Conservation (phyloP, 1,140 invertebrate species). For the Theocolax elegans region DNA sequence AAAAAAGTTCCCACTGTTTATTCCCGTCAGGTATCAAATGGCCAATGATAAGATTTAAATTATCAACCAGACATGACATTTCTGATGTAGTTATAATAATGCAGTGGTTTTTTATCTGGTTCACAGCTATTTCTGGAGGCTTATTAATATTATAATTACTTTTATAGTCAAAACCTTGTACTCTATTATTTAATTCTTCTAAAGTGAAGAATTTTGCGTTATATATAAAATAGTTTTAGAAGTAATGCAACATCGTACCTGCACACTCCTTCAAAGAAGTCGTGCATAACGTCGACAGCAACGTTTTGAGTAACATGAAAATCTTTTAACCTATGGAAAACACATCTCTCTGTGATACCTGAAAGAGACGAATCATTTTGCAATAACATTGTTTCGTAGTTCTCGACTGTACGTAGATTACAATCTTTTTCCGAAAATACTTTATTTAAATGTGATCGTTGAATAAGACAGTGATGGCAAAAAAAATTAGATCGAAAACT, state of each 20-base stretch:
- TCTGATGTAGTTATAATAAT: conserved; percentile 11
- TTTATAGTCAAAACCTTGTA: not conserved
- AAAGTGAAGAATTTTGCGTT: not conserved
- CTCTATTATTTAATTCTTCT: not conserved
- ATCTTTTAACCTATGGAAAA: conserved; percentile 13
- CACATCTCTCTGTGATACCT: conserved; percentile 29
- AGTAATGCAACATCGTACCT: conserved; percentile 28
- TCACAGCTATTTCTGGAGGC: not conserved
- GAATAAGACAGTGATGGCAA: conserved; percentile 37
- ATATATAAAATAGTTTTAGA: conserved; percentile 31
- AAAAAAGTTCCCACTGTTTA: conserved; percentile 5
- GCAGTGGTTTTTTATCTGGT: not conserved
- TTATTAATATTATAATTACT: conserved; percentile 9
- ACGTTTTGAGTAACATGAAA: conserved; percentile 18
- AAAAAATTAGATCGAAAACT: conserved; percentile 36
- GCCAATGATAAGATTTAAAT: conserved; percentile 6
- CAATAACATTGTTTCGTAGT: not conserved
- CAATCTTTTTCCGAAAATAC: conserved; percentile 26
- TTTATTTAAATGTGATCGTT: conserved; percentile 1
- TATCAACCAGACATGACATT: not conserved
- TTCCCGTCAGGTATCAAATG: not conserved
- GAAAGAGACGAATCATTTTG: not conserved
- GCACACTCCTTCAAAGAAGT: conserved; percentile 14
- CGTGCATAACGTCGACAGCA: conserved; percentile 14
- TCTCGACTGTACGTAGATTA: not conserved